A percentile compares a stretch with the other conserved stretches of the same genome.
These are phyloP conservation scores for Sebastolobus alascanus DNA, from an alignment of 2,797 vertebrate genomes.

Conservation along the genomic window DNA sequence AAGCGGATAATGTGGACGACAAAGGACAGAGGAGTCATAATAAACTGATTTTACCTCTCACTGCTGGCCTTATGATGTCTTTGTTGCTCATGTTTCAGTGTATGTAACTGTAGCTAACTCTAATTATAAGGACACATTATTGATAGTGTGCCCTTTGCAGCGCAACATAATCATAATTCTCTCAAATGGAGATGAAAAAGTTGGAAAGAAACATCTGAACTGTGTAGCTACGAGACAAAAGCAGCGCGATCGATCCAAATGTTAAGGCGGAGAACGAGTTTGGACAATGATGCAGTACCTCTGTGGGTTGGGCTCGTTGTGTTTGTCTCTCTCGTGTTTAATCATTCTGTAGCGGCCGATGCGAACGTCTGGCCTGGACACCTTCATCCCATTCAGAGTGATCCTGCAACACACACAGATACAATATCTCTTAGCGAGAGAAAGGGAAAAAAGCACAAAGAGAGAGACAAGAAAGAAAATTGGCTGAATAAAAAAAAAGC, in stretches of 20 bases:
- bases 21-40: neutral
- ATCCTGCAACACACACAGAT: constrained; percentile 86
- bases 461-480: neutral
- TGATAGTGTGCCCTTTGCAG: constrained; percentile 24
- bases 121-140: constrained; percentile 34
- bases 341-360: constrained; percentile 99
- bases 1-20: neutral
- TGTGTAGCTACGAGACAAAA: constrained; percentile 51
- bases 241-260: constrained; percentile 39
- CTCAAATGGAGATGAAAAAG: constrained; percentile 42
- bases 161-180: constrained; percentile 36
- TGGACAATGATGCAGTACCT: constrained; percentile 88
- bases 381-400: constrained; percentile 98
- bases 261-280: constrained; percentile 29
- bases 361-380: constrained; percentile 95
- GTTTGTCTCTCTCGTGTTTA: constrained; percentile 98
- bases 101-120: neutral
- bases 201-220: constrained; percentile 25
- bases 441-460: constrained; percentile 26
- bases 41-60: neutral
- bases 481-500: neutral
- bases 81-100: constrained; percentile 4
- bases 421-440: constrained; percentile 41
- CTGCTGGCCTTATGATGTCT: neutral
- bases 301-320: constrained; percentile 99